Base-by-base conservation (phyloP, 2,797 vertebrate genomes). In the Eulemur albifrons region DNA sequence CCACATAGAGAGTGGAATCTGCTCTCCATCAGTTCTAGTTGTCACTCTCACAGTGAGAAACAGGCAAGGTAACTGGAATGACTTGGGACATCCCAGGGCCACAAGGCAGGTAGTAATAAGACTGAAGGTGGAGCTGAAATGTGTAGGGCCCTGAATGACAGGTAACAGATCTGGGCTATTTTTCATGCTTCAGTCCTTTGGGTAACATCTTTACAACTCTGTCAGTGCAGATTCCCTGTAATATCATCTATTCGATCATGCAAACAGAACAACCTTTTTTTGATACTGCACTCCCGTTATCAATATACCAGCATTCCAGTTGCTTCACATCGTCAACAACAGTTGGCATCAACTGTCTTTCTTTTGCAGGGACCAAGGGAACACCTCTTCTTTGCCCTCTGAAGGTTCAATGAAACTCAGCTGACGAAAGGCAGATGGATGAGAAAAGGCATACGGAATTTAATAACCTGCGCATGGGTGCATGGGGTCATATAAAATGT, bases 401-500 rank as follows among this genome's bases (percentile, higher is more conserved):
- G n/a, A 69, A 35, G n/a, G 8, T 35, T 35, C 18, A 35, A 20
- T 2, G 4, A 69, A 69, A 38, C 11, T 67, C 65, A 67, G 9
- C n/a, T 11, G 65, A 67, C n/a, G 18, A 20, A 67, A 35, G 65
- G 61, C 61, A 67, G 65, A 35, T 35, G 9, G n/a, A 20, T 35
- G 18, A 69, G 65, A 69, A 67, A 69, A 38, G 65, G 17, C n/a
- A 38, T 10, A 35, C 10, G 2, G n/a, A 67, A 67, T 67, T 67
- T 35, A 20, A 10, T 35, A n/a, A 35, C 4, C 1, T 18, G n/a
- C 1, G 2, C 18, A 11, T 69, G 9, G 4, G 35, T 35, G n/a
- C 18, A 69, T 69, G 65, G n/a, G 10, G n/a, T 69, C 65, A 35
- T 11, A 4, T 17, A 35, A 35, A 21, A 69, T 20, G 35, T 35